Evolutionary conservation across 2,888 invertebrate genomes (phyloP), one percentile per base, ranked within the genome.

Genomic region (Apamea crenata): DNA sequence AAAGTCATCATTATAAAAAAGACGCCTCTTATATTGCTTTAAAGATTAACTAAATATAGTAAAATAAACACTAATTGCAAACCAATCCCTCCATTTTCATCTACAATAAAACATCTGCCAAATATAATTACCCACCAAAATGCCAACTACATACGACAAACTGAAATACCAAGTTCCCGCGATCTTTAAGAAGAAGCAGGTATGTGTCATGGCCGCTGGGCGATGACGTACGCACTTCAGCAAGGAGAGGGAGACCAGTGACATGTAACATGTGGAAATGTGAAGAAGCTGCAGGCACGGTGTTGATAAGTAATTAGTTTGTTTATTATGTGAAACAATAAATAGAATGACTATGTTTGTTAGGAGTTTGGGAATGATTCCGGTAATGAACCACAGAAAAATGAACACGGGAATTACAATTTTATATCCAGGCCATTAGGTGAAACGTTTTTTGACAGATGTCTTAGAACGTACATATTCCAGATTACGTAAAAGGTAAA

Each of bases 241-340:
- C 91, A 78, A 83, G 81, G 78, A 75, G 81, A 72, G 79, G 82
- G 86, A 79, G 44, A 44, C 29, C 78, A 84, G 86, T 91, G 91
- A 92, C 91, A 91, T 68, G 78, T 75, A 87, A 90, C 93, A 93
- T 89, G 89, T 92, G 91, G 89, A 77, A 81, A 81, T 75, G 78
- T 81, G 59, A 77, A 67, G 75, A 56, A 76, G 80, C 67, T 82
- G 86, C 87, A 85, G 89, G 80, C 89, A 44, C 59, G 73, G 83
- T 88, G 89, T 77, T 87, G 89, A 88, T 82, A 80, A 77, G 47
- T 65, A 61, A 66, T 74, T 40, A 66, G 71, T 78, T 78, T 87
- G 80, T 87, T 88, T 88, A 73, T 56, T 73, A 65, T 74, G 0
- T 25, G 25, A 63, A 67, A 67, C 74, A 73, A 69, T 75, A 75